Base-by-base conservation (phyloP, 2,888 invertebrate genomes). In the Andrena camellia region DNA sequence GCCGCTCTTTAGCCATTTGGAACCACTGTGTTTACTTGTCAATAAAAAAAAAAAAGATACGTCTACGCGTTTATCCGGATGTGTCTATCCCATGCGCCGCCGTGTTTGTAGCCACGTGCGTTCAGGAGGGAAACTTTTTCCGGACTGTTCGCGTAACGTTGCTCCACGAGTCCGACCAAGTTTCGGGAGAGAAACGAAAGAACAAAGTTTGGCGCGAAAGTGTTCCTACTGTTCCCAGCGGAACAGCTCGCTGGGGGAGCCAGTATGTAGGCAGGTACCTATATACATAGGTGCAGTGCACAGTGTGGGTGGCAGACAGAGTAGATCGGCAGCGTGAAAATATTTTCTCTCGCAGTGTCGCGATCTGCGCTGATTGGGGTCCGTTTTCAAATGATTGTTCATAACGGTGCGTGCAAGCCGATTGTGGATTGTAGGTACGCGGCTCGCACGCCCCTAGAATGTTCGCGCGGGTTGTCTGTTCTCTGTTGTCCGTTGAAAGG, bases 101-200 rank as follows among this genome's bases (percentile, higher is more conserved):
- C 52, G 33, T 48, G 59, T 63, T 79, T 57, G 5, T 20, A 35
- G 72, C 57, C 74, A 64, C 75, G 74, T 31, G 66, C 64, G 63
- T 67, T 73, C 54, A 23, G 29, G 31, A 20, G 48, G 8, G 50
- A 59, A 59, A 72, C 63, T 71, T 69, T 48, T 73, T 50, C 33
- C 74, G 13, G 52, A n/a, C 26, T 52, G 78, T 81, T 79, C 67
- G 72, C n/a, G 60, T 70, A 78, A 76, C 67, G 67, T 79, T 59
- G 78, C 78, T 71, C 48, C 64, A 52, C 50, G 68, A 83, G 86
- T 87, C 77, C 60, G 63, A 31, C 69, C 71, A 79, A 86, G 78
- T 87, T 88, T 42, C 13, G 60, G 70, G 74, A 80, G 69, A 68
- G 75, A 66, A 69, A 73, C 72, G 77, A 66, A 67, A 63, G 77